Evolutionary conservation across 2,888 invertebrate genomes (phyloP).

Genomic region (Caradrina kadenii): DNA sequence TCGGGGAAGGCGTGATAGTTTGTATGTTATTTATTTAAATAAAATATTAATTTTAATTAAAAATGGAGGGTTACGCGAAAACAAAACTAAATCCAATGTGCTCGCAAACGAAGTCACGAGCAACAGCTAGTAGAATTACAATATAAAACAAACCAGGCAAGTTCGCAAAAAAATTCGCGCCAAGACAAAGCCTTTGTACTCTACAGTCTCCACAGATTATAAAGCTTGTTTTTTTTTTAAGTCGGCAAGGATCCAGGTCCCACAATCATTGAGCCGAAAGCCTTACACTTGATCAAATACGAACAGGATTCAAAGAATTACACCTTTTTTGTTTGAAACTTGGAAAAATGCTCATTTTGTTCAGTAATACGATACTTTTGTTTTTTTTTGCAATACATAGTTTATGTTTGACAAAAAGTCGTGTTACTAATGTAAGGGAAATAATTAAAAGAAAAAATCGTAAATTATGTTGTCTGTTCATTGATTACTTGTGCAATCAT

Average conservation of each 20-base stretch:
- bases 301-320: slow-evolving; percentile 75
- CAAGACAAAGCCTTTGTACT: slow-evolving; percentile 60
- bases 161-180: slow-evolving; percentile 34
- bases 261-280: slow-evolving; percentile 69
- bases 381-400: slow-evolving; percentile 33
- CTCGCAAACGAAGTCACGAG: no score
- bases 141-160: no score
- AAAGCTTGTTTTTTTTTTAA: slow-evolving; percentile 56
- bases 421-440: not conserved
- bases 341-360: slow-evolving; percentile 53
- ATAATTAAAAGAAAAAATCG: not conserved
- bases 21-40: no score
- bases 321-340: slow-evolving; percentile 65
- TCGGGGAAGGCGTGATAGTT: no score
- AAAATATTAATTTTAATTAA: no score
- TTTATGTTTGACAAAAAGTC: slow-evolving; percentile 1
- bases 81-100: no score
- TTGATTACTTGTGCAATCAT: no score
- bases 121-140: no score
- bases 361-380: slow-evolving; percentile 58
- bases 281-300: slow-evolving; percentile 76
- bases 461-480: not conserved
- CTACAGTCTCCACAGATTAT: slow-evolving; percentile 60
- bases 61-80: no score
- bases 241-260: slow-evolving; percentile 60